Percentiles rank a stretch among this genome's conserved stretches.
Evolutionary conservation across 2,113 vertebrate genomes (phyloP).

Genomic region (Dicaeum eximium): DNA sequence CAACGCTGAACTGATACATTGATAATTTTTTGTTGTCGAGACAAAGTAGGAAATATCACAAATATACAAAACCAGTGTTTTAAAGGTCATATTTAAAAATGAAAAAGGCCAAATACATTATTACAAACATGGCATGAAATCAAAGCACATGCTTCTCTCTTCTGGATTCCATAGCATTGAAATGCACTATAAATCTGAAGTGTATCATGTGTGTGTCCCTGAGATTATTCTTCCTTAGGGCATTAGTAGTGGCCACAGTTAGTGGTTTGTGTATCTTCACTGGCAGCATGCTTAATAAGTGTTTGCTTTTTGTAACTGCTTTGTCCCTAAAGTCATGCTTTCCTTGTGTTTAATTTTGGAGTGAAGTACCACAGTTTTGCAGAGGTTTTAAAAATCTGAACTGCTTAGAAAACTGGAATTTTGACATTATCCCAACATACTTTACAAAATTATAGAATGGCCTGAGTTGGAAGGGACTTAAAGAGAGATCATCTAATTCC

Average conservation of each 20-base stretch:
- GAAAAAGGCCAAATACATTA: neutral
- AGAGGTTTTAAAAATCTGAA: neutral
- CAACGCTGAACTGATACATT: neutral
- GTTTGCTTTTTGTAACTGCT: neutral
- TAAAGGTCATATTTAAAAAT: neutral
- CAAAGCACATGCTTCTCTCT: neutral
- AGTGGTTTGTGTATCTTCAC: neutral
- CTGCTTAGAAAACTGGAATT: neutral
- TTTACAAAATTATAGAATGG: neutral
- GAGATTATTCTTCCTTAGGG: neutral
- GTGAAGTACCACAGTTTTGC: neutral
- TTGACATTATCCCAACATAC: neutral
- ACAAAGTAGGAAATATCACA: neutral
- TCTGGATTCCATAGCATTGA: neutral
- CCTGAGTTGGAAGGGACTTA: neutral
- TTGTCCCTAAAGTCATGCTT: neutral
- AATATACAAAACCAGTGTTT: neutral
- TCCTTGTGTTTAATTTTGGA: neutral
- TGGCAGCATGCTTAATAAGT: neutral
- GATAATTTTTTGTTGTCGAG: neutral
- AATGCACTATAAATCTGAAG: neutral
- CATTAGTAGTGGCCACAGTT: neutral
- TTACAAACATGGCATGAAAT: neutral
- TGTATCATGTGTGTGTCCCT: neutral
- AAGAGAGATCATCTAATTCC: neutral